Percentiles rank a stretch among this genome's conserved stretches.
phyloP scores from a whole-genome alignment of 2,888 invertebrate species.

The Romanomermis culicivorax region DNA sequence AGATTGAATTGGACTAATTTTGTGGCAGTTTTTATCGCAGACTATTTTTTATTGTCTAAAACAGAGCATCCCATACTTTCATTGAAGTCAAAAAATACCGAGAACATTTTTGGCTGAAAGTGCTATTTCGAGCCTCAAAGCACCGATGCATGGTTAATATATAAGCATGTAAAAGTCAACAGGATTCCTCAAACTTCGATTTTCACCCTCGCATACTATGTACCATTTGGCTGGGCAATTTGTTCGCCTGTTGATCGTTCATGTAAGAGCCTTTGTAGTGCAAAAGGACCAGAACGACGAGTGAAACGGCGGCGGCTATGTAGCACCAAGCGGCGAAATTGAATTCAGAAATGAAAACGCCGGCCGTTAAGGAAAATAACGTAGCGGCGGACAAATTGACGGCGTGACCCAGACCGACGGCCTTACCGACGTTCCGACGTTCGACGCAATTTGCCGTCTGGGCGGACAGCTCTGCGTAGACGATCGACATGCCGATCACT shows the following conservation, averaged over 20 bases:
- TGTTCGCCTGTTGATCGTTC: slow-evolving; percentile 9
- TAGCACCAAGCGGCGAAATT: slow-evolving; percentile 17
- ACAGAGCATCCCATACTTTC: too few species aligned
- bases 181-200: not conserved
- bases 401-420: slow-evolving; percentile 20
- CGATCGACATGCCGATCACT: slow-evolving; percentile 19
- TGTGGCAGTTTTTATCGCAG: too few species aligned
- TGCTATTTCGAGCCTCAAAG: too few species aligned
- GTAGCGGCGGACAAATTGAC: slow-evolving; percentile 16
- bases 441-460: slow-evolving; percentile 19
- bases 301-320: slow-evolving; percentile 15
- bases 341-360: slow-evolving; percentile 15
- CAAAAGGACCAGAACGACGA: slow-evolving; percentile 14
- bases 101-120: too few species aligned
- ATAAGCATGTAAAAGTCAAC: not conserved
- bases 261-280: slow-evolving; percentile 17
- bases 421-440: slow-evolving; percentile 18
- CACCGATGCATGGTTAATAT: not conserved
- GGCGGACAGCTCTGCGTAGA: slow-evolving; percentile 19
- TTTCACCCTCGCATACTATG: not conserved
- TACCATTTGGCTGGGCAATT: not conserved
- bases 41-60: too few species aligned
- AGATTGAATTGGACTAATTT: too few species aligned
- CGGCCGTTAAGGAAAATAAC: slow-evolving; percentile 18
- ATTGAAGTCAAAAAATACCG: not conserved